Conservation (phyloP, 2,113 vertebrate genomes). For the Chionomys nivalis region DNA sequence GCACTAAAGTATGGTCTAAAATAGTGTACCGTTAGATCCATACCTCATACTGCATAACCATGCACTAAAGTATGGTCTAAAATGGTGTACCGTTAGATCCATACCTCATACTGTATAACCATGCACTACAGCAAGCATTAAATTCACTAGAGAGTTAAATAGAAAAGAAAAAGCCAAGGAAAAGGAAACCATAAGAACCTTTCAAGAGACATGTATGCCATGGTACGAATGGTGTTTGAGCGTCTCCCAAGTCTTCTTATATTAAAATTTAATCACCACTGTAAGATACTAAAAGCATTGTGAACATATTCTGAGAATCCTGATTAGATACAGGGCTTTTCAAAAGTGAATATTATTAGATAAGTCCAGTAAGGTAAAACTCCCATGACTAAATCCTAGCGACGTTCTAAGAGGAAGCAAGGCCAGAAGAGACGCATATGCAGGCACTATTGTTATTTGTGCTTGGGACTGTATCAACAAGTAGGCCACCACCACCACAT, state of each 20-base stretch:
- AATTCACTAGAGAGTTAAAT: constrained; percentile 27
- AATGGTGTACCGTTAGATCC: background rate
- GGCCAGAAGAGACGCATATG: background rate
- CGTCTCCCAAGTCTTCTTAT: background rate
- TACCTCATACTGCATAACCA: background rate
- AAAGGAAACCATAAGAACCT: background rate
- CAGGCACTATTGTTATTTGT: background rate
- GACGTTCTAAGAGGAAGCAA: background rate
- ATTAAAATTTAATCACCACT: background rate
- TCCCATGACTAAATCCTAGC: background rate
- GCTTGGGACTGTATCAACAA: background rate
- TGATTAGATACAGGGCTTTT: background rate
- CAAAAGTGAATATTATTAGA: background rate
- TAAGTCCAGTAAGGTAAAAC: background rate
- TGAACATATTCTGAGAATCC: background rate
- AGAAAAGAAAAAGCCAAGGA: background rate
- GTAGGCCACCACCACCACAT: background rate
- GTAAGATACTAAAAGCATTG: background rate
- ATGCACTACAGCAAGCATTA: constrained; percentile 13
- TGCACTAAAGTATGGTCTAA: background rate
- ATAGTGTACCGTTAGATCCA: background rate
- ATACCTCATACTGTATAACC: background rate
- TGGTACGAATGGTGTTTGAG: background rate
- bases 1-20: background rate
- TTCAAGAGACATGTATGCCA: constrained; percentile 1